These are phyloP conservation scores for Anabacerthia variegaticeps DNA, from an alignment of 2,797 vertebrate species.

Conservation along the genomic window DNA sequence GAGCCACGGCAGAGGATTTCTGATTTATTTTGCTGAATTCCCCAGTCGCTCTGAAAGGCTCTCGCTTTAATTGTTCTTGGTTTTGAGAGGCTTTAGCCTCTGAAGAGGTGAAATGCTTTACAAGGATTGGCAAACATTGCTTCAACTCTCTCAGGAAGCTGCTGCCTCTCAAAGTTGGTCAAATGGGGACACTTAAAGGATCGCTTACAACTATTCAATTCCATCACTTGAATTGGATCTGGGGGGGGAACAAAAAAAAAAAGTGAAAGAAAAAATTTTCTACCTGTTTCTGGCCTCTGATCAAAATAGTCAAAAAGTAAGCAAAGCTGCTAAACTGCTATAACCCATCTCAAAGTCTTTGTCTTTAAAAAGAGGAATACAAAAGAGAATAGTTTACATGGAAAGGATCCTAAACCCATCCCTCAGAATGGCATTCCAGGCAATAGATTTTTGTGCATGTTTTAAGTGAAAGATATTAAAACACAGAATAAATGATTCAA, in stretches of 20 bases:
- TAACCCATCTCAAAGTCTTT: not conserved
- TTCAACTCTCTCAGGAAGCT: slow-evolving; percentile 71
- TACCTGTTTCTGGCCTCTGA: not conserved
- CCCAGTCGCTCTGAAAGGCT: slow-evolving; percentile 78
- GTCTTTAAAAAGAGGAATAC: not conserved
- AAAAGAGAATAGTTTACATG: not conserved
- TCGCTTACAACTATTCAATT: slow-evolving; percentile 42
- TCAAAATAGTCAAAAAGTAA: slow-evolving; percentile 27
- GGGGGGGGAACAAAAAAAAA: not conserved
- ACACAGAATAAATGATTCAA: slow-evolving; percentile 52
- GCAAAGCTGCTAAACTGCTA: not conserved
- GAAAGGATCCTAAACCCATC: not conserved
- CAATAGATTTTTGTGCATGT: not conserved
- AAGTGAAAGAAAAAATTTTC: not conserved
- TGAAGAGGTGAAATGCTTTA: slow-evolving; percentile 80
- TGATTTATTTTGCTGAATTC: slow-evolving; percentile 83
- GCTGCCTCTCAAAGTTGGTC: slow-evolving; percentile 67
- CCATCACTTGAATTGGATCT: not conserved
- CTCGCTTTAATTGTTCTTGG: slow-evolving; percentile 82
- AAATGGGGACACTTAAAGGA: slow-evolving; percentile 62
- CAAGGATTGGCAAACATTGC: slow-evolving; percentile 76
- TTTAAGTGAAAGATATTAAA: slow-evolving; percentile 63
- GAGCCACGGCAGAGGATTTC: slow-evolving; percentile 78
- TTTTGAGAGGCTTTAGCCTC: slow-evolving; percentile 82
- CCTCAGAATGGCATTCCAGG: not conserved